Percentiles rank a stretch among this genome's conserved stretches.
Conservation (phyloP, 35 echinoderm and acorn worm genomes). For the Eucidaris tribuloides region DNA sequence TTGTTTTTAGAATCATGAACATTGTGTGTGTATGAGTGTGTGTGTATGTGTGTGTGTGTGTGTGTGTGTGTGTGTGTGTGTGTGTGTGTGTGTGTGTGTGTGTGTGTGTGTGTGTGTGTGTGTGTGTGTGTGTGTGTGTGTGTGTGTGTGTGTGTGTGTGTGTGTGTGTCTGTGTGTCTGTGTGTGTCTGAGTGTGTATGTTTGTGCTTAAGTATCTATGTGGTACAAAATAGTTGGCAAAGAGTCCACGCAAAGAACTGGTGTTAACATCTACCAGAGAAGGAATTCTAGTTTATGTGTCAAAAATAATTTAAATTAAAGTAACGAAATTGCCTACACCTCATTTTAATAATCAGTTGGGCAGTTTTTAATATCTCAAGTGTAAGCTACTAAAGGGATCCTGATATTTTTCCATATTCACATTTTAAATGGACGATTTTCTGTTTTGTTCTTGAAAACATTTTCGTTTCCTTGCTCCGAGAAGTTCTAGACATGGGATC, state of each 20-base stretch:
- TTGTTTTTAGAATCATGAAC: too few relatives aligned
- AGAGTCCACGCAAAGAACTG: not conserved
- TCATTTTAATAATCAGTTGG: too few relatives aligned
- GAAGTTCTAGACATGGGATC: too few relatives aligned
- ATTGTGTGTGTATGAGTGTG: not conserved
- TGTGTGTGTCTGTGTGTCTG: not conserved
- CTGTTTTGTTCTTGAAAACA: too few relatives aligned
- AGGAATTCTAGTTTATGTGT: not conserved
- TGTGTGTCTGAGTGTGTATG: not conserved
- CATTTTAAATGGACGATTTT: too few relatives aligned
- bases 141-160: not conserved
- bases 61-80: not conserved
- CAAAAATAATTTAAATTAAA: not conserved
- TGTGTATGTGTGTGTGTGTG: not conserved
- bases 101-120: not conserved
- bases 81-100: not conserved
- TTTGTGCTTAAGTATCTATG: not conserved
- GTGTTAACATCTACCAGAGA: not conserved
- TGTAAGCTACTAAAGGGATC: too few relatives aligned
- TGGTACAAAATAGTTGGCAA: not conserved
- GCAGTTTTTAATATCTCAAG: too few relatives aligned
- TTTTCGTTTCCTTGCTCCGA: too few relatives aligned
- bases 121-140: not conserved
- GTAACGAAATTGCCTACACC: too few relatives aligned
- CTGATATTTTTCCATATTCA: too few relatives aligned